Base-by-base conservation (phyloP, 2,113 vertebrate species). In the Microtus oregoni region DNA sequence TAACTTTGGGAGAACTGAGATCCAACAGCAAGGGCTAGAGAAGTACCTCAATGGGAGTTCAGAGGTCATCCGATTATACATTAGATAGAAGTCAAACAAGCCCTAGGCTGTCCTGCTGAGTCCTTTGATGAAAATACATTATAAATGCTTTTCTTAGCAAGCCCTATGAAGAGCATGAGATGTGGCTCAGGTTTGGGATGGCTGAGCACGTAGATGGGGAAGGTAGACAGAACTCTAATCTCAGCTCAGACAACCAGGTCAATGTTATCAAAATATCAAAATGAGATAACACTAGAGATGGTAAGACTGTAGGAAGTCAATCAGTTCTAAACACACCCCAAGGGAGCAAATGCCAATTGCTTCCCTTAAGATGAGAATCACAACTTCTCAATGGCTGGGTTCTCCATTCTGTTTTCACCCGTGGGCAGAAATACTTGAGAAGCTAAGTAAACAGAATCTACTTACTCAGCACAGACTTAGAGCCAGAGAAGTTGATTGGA, bases 101-200 rank as follows among this genome's bases (percentile, higher is more conserved):
- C 44, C 85, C 44, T 67, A 58, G 41, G 75, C 61, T 93, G 86
- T 77, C 78, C 50, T 72, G 32, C 20, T 41, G 52, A 89, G 30
- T 75, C 89, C n/a, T 96, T 93, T 91, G 78, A 91, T 86, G 73
- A 93, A 89, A 90, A 75, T 13, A 83, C 44, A 92, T 75, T 63
- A 22, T 38, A 85, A 81, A 81, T 67, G 52, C 17, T 92, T 93
- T n/a, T 67, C 73, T 70, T 82, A 86, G 83, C 50, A 96, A 94
- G 72, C 55, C 8, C 12, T 32, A 41, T 2, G 41, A 86, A 96
- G 67, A 89, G 41, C 61, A 86, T 17, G 22, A 86, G 26, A 12
- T 85, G 32, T 89, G 73, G 50, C 61, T 91, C 35, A 19, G 44
- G 41, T 65, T 82, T 82, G 79, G 13, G 38, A n/a, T 67, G 38